Conservation (phyloP, 2,797 vertebrate genomes). For the Manis javanica region DNA sequence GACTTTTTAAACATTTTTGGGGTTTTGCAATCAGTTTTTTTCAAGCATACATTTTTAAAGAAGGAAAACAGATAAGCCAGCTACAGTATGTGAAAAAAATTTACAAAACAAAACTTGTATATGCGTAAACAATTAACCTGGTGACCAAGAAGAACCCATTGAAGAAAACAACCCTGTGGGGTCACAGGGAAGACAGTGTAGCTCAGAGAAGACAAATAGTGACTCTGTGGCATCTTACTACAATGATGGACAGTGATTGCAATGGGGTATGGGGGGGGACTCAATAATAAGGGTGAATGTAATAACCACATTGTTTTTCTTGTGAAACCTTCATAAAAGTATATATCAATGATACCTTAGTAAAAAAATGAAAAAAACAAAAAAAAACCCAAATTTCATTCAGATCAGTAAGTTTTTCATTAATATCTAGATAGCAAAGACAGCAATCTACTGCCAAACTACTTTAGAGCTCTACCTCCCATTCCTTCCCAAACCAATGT, state of each 20-base stretch:
- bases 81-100: background rate
- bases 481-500: background rate
- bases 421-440: background rate
- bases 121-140: background rate
- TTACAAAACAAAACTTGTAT: background rate
- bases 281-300: no score
- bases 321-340: no score
- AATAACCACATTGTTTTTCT: no score
- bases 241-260: no score
- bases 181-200: no score
- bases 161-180: no score
- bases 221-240: no score
- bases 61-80: background rate
- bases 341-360: no score
- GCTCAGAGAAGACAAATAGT: no score
- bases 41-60: constrained; percentile 8
- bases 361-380: background rate
- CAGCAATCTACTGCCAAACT: background rate
- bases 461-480: background rate
- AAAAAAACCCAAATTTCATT: background rate
- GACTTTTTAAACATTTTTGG: background rate
- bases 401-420: background rate
- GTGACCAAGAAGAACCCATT: background rate
- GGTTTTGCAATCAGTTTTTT: background rate
- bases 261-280: no score